Base-by-base conservation (phyloP, 1,140 invertebrate species). In the Sogatella furcifera region DNA sequence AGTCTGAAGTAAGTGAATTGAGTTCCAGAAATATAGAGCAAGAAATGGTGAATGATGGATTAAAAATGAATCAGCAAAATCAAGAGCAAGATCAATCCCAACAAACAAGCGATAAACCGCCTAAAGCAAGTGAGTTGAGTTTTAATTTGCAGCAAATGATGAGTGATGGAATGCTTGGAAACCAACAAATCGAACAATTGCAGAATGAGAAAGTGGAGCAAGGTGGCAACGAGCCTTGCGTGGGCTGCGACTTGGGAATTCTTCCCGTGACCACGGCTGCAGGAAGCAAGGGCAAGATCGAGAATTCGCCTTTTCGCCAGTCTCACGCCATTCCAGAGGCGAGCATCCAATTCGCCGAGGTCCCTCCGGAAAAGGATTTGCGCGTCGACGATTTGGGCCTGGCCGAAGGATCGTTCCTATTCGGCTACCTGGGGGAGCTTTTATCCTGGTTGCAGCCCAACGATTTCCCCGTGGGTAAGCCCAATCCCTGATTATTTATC, bases 361-460 rank as follows among this genome's bases (percentile, higher is more conserved):
- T 60, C 6, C 59, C 59, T 11, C 52, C 54, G 22, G 59, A 53
- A 24, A 54, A 54, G 6, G 43, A 54, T 28, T 19, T 60, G 15
- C 59, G 44, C 17, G 53, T 60, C 19, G 34, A 55, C 17, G n/a
- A 28, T 14, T 28, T 60, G 3, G 59, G 34, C 4, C 52, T 80
- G 49, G 73, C 77, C 52, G 73, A 76, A 38, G 76, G 77, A 57
- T 66, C 74, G 62, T 78, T 79, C 65, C 61, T 76, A 55, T 80
- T 80, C 65, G 76, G 77, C 59, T 80, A 79, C 66, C 69, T 81
- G 43, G 71, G 78, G 65, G 65, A 66, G 56, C 78, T 81, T 66
- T 68, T 81, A 59, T 74, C 72, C n/a, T 67, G 76, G 64, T 71
- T 81, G 63, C 79, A 79, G 66, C 79, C 80, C 28, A 72, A 78